Percentiles rank a stretch among this genome's conserved stretches.
Conservation (phyloP, 64 coral and sea anemone species). For the Anthopleura sola region DNA sequence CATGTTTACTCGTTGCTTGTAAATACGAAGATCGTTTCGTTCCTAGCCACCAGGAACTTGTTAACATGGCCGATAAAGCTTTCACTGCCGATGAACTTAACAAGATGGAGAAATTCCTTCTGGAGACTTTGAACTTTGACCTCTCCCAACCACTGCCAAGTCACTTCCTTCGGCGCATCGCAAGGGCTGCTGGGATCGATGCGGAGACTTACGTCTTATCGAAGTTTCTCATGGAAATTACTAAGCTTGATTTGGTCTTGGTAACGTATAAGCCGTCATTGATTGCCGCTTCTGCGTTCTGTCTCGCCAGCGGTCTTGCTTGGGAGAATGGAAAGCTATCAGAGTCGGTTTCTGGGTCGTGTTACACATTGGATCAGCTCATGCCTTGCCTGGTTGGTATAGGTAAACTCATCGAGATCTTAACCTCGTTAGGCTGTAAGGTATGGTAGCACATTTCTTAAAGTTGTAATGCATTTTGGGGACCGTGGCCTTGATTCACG, state of each 20-base stretch:
- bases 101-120: constrained; percentile 10
- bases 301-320: constrained; percentile 7
- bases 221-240: constrained; percentile 11
- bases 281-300: constrained; percentile 3
- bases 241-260: constrained; percentile 1
- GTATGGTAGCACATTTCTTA: background rate
- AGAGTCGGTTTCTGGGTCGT: background rate
- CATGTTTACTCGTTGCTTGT: constrained; percentile 15
- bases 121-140: background rate
- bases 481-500: no score
- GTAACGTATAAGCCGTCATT: constrained; percentile 23
- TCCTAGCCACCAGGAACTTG: background rate
- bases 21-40: constrained; percentile 32
- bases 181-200: background rate
- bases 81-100: background rate
- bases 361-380: background rate
- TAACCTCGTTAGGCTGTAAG: background rate
- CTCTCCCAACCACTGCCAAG: constrained; percentile 9
- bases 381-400: constrained; percentile 15
- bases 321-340: constrained; percentile 8
- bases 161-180: constrained; percentile 22
- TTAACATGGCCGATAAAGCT: constrained; percentile 23
- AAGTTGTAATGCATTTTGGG: no score
- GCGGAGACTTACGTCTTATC: constrained; percentile 16
- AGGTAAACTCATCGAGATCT: background rate